Evolutionary conservation across 2,888 invertebrate species (phyloP), one percentile per base, ranked within the genome.

Genomic region (Aradus depressus): DNA sequence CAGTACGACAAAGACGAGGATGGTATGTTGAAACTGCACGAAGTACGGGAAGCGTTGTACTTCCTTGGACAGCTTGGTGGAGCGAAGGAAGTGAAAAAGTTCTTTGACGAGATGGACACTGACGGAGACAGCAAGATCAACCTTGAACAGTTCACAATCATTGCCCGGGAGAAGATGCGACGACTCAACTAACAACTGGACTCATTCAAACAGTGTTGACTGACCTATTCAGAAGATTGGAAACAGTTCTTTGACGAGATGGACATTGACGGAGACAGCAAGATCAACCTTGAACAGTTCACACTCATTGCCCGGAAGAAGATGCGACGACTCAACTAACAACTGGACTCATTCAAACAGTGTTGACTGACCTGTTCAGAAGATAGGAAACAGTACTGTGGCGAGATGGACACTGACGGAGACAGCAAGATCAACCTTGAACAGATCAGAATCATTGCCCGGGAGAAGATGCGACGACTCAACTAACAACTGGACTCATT

Each of bases 1-100:
- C 43, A 39, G 21, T 54, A 48, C 38, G 57, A 57, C 41, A 57
- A 57, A 22, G 45, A 57, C 34, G 25, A 38, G 14, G 54, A 57
- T 34, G 54, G 54, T 6, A 26, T 26, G 5, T 22, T 57, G 6
- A 31, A 49, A 14, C 51, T 34, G n/a, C 50, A 45, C 41, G 57
- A 57, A 38, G 22, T 48, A 10, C 42, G 53, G 21, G 44, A 52
- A 42, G 54, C 57, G 18, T 42, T 57, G 6, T 41, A 48, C 19
- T 53, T 48, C 21, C 22, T 57, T 2, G 57, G 57, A 10, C 49
- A 48, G 16, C 38, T 48, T 25, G 38, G 47, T 3, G 18, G 38
- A n/a, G 35, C 47, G 8, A 12, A 5, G 8, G 28, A 34, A 10
- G 19, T 57, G 3, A 25, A 22, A 4, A 35, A 44, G 26, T 42